These are phyloP conservation scores for Agrilus planipennis DNA, from an alignment of 1,140 invertebrate species.

Conservation along the genomic window DNA sequence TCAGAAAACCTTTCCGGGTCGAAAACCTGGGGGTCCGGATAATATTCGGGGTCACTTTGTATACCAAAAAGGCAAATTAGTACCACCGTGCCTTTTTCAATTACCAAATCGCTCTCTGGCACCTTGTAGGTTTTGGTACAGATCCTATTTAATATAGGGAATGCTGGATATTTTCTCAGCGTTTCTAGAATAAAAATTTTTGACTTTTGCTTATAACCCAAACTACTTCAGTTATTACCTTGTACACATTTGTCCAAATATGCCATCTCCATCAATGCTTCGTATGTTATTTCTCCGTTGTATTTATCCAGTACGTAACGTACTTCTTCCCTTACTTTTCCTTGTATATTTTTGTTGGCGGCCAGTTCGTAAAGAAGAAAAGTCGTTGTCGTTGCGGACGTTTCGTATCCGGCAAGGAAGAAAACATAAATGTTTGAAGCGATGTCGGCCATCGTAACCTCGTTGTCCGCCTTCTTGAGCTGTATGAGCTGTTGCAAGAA, in stretches of 20 bases:
- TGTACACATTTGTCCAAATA: constrained; percentile 14
- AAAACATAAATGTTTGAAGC: constrained; percentile 46
- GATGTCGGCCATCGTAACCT: constrained; percentile 30
- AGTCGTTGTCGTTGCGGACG: constrained; percentile 44
- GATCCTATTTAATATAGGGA: constrained; percentile 27
- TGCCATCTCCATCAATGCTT: constrained; percentile 14
- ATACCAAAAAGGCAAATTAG: constrained; percentile 37
- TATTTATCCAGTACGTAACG: constrained; percentile 8
- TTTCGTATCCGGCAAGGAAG: constrained; percentile 53
- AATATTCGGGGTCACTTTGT: constrained; percentile 44
- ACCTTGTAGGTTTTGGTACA: constrained; percentile 30
- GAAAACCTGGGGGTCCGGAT: constrained; percentile 31
- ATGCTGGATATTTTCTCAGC: constrained; percentile 35
- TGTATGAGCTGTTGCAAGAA: background rate
- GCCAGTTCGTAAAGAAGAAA: constrained; percentile 43
- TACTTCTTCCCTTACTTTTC: constrained; percentile 15
- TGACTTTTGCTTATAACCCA: no score
- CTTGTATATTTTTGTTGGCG: constrained; percentile 13
- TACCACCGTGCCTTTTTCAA: constrained; percentile 29
- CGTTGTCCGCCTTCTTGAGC: background rate
- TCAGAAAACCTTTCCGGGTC: constrained; percentile 38
- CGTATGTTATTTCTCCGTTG: constrained; percentile 12
- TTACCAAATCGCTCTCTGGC: constrained; percentile 19
- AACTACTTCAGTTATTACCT: no score
- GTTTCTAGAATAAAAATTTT: constrained; percentile 35